Evolutionary conservation across 2,888 invertebrate species (phyloP).

Genomic region (Busseola fusca): DNA sequence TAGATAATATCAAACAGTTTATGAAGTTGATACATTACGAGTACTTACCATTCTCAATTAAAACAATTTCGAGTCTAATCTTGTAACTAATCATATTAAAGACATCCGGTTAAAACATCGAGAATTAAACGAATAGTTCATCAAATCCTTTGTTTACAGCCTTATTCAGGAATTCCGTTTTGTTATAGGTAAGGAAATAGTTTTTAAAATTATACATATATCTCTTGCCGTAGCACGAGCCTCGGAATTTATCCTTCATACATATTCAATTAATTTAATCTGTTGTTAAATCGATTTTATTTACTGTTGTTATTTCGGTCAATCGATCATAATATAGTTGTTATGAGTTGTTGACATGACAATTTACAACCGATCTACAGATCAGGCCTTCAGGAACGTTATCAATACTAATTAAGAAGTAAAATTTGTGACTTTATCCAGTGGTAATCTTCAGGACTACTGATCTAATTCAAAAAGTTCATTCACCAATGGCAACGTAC

Average conservation of each 20-base stretch:
- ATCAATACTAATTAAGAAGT: neutral
- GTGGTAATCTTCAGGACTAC: neutral
- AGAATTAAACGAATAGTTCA: conserved; percentile 10
- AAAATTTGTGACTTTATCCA: neutral
- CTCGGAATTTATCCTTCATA: conserved; percentile 35
- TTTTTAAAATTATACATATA: conserved; percentile 5
- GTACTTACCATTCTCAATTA: conserved; percentile 20
- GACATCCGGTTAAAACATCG: conserved; percentile 19
- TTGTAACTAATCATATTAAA: neutral
- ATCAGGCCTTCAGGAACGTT: neutral
- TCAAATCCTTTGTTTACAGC: conserved; percentile 24
- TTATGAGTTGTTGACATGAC: conserved; percentile 1
- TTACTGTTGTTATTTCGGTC: conserved; percentile 17
- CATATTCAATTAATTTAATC: conserved; percentile 32
- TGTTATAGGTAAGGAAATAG: conserved; percentile 31
- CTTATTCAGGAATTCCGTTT: conserved; percentile 25
- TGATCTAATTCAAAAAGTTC: neutral
- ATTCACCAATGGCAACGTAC: neutral
- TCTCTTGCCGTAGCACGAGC: conserved; percentile 7
- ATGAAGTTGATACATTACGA: conserved; percentile 3
- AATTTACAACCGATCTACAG: conserved; percentile 3
- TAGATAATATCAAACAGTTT: conserved; percentile 8
- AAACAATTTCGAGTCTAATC: conserved; percentile 1
- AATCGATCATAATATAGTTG: conserved; percentile 1
- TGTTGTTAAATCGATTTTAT: conserved; percentile 14